phyloP scores from a whole-genome alignment of 2,888 invertebrate genomes.

The Philopedon plagiatum region DNA sequence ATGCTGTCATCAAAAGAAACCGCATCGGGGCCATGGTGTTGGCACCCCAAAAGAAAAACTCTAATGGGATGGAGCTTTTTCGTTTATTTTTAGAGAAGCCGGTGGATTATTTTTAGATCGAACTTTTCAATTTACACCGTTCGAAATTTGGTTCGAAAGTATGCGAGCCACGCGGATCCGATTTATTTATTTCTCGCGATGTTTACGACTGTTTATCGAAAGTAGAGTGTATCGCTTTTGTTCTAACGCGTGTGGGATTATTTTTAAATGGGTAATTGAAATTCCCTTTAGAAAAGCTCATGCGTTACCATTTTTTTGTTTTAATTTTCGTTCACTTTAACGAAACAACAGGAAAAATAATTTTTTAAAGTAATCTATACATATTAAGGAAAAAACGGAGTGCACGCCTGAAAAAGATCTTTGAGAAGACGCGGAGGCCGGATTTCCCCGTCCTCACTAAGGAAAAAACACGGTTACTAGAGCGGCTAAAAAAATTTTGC shows the following conservation, averaged over 20 bases:
- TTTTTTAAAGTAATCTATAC: too few relatives aligned
- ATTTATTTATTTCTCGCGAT: slow-evolving; percentile 4
- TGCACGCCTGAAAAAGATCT: too few relatives aligned
- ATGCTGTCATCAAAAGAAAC: slow-evolving; percentile 7
- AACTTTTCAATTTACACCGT: slow-evolving; percentile 9
- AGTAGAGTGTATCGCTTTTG: not conserved
- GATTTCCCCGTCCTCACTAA: too few relatives aligned
- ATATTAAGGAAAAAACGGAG: too few relatives aligned
- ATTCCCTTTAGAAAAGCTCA: not conserved
- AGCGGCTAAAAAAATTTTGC: too few relatives aligned
- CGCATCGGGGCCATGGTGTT: not conserved
- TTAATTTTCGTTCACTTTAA: too few relatives aligned
- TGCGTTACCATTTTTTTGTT: too few relatives aligned
- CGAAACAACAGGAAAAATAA: too few relatives aligned
- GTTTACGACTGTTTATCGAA: not conserved
- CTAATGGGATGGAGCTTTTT: slow-evolving; percentile 11
- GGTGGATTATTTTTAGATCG: slow-evolving; percentile 13
- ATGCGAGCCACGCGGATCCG: not conserved
- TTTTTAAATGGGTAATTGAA: slow-evolving; percentile 2
- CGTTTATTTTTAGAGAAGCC: not conserved
- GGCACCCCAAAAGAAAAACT: slow-evolving; percentile 18
- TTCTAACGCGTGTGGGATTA: not conserved
- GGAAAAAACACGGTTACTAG: too few relatives aligned
- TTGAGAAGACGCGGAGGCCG: too few relatives aligned
- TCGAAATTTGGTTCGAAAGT: too few relatives aligned